Base-by-base conservation (phyloP, 2,888 invertebrate genomes). In the Nowickia ferox region DNA sequence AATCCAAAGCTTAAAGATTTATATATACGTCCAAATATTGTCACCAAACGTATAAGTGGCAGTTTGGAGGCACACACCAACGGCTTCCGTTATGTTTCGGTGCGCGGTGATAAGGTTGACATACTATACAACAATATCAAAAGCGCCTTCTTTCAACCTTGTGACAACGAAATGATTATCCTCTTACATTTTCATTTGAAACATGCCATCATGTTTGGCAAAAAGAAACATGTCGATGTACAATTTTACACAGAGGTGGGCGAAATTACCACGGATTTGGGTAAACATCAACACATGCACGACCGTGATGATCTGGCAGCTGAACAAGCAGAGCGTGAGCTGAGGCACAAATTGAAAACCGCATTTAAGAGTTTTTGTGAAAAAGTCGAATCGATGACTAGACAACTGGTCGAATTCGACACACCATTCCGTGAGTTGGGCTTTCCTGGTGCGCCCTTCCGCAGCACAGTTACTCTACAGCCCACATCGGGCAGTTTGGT, bases 231-330 rank as follows among this genome's bases (percentile, higher is more conserved):
- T 90, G 96, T 97, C 0, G 99, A 99, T 93, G 99, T 99, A 8
- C 99, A 99, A 92, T 99, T 99, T 94, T 99, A 99, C 93, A 99
- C 99, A 0, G 99, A 99, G 94, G 99, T 99, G 75, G 99, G 99
- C 90, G 99, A 99, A 94, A 99, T 99, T 83, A 99, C 99, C 0
- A 99, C 99, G 0, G 99, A 99, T 94, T 94, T 99, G 89, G 99
- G 99, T 61, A 99, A 99, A 93, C 99, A 99, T 93, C 99, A 99
- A 92, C 99, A 99, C 93, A 99, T 99, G 99, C 99, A 99, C 92
- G 99, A 99, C 93, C 95, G 99, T 59, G 99, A 99, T 93, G 99
- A 99, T 94, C 94, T 99, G 84, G 98, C 99, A 0, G 98, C 99
- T 9, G 99, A 99, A 93, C 99, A 99, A 94, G 97, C 98, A 76